Conservation (phyloP, 2,113 vertebrate species). For the Sisor rabdophorus region DNA sequence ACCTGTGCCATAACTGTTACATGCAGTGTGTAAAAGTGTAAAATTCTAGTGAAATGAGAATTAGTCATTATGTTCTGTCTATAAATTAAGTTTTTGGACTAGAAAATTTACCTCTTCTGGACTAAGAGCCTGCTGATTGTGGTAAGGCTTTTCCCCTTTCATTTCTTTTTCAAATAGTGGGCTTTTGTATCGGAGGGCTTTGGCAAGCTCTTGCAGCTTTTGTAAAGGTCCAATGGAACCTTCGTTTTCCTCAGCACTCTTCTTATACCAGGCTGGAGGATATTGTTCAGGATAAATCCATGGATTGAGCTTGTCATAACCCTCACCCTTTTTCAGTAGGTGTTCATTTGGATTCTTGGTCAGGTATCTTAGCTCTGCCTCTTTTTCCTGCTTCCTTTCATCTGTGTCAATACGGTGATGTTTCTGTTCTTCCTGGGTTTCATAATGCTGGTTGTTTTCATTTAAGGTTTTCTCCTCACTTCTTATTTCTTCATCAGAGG, state of each 20-base stretch:
- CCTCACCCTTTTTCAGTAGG: conserved; percentile 42
- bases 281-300: conserved; percentile 70
- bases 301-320: conserved; percentile 67
- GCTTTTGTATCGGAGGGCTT: conserved; percentile 78
- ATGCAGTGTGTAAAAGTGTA: no score
- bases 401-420: conserved; percentile 42
- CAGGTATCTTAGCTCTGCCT: conserved; percentile 59
- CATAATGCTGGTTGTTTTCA: conserved; percentile 53
- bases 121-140: conserved; percentile 67
- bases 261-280: conserved; percentile 77
- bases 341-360: conserved; percentile 47
- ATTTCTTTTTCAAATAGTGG: conserved; percentile 69
- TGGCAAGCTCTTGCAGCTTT: conserved; percentile 77
- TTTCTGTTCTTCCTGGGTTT: conserved; percentile 26
- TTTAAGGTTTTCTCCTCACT: conserved; percentile 43
- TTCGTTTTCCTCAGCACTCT: conserved; percentile 44
- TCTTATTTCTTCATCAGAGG: conserved; percentile 34
- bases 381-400: conserved; percentile 49
- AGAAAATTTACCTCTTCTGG: conserved; percentile 76
- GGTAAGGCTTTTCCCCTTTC: conserved; percentile 60
- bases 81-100: background rate
- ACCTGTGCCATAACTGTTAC: background rate
- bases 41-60: no score
- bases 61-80: no score
- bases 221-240: background rate